Evolutionary conservation across 1,140 invertebrate genomes (phyloP).

Genomic region (Spodoptera frugiperda): DNA sequence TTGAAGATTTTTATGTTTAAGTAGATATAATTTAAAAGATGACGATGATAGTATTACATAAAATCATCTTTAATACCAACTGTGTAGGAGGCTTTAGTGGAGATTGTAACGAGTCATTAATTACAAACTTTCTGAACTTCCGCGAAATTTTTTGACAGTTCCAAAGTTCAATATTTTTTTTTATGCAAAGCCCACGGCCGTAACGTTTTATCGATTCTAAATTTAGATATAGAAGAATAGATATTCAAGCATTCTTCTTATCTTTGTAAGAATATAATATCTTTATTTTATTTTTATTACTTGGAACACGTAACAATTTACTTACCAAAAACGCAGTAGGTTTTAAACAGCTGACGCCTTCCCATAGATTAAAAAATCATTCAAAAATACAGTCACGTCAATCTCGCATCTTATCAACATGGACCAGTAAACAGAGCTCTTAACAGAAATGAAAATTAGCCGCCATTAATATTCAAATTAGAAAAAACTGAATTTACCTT

Average conservation of each 20-base stretch:
- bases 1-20: slow-evolving; percentile 19
- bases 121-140: slow-evolving; percentile 2
- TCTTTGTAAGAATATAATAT: no score
- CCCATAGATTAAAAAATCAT: background rate
- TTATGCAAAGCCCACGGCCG: background rate
- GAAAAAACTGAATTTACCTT: slow-evolving; percentile 40
- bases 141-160: slow-evolving; percentile 14
- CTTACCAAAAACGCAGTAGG: no score
- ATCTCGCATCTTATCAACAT: slow-evolving; percentile 3
- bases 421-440: slow-evolving; percentile 12
- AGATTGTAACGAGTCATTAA: slow-evolving; percentile 8
- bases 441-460: slow-evolving; percentile 45
- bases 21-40: slow-evolving; percentile 8
- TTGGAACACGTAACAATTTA: no score
- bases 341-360: background rate
- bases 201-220: no score
- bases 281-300: no score
- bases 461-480: slow-evolving; percentile 37
- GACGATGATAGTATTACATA: slow-evolving; percentile 7
- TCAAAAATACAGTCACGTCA: slow-evolving; percentile 20
- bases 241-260: no score
- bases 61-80: slow-evolving; percentile 2
- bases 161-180: slow-evolving; percentile 13
- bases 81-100: background rate
- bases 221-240: no score